Base-by-base conservation (phyloP, 2,888 invertebrate species). In the Euzophera pinguis region DNA sequence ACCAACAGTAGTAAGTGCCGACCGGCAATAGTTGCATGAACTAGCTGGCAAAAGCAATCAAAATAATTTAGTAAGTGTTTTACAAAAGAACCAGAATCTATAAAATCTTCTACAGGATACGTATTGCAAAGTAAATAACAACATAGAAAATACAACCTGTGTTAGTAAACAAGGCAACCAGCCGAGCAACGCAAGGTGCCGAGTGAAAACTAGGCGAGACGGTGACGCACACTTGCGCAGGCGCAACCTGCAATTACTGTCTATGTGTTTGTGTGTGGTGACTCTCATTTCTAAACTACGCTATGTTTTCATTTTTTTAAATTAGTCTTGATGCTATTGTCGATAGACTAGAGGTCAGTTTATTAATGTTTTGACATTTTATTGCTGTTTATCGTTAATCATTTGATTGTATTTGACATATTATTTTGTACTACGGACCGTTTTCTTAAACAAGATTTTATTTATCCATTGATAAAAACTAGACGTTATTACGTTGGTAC, bases 161-260 rank as follows among this genome's bases (percentile, higher is more conserved):
- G 38, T 38, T 37, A 27, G 38, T 27, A 49, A 49, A 45, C 38
- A 48, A 14, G 35, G 16, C 47, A 27, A 37, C 38, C 29, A 12
- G 22, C 14, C 37, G 27, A 17, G 42, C 35, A 37, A n/a, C 4
- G 34, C 51, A 27, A 51, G 51, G 51, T 42, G 43, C 16, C 51
- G 27, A 43, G 51, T 51, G 51, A 51, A 51, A 51, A 51, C 51
- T 35, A 51, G 35, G 51, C 42, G 50, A 32, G 51, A 42, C 51
- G 22, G 17, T 16, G 43, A 16, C 29, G 49, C 49, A 50, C 49
- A 50, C 49, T 7, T 8, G 43, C 52, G 42, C 43, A 22, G 9
- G 27, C 37, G 52, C 52, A 52, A 17, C 52, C 41, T 12, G 39
- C n/a, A 50, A 50, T 50, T 50, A 50, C 39, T 35, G 27, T 35